Base-by-base conservation (phyloP, 1,140 invertebrate genomes). In the Drosophila serrata region DNA sequence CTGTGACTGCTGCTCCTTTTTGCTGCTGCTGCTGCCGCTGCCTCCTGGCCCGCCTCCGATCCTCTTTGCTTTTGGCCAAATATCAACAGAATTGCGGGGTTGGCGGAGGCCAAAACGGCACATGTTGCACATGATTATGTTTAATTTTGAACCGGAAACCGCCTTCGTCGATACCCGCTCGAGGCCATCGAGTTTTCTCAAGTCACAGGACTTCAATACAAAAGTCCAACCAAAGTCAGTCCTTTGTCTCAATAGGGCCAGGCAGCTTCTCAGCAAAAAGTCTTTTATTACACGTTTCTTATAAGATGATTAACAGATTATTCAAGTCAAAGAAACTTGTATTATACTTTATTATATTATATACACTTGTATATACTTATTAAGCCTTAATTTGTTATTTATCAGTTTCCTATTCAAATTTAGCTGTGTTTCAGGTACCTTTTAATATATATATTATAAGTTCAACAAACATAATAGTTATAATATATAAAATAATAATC, bases 51-150 rank as follows among this genome's bases (percentile, higher is more conserved):
- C 2, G 1, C 31, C 31, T 40, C 6, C 27, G 24, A n/a, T 61
- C 62, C 56, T 63, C 43, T 22, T 22, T 51, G 51, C 60, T 53
- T 75, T 59, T 76, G 64, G 55, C 40, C 73, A 76, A 76, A 77
- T 76, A 77, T 77, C 73, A 76, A 77, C 67, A 77, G 74, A 48
- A 43, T n/a, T 19, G 31, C 57, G 29, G 40, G 29, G n/a, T n/a
- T 13, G 22, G 19, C 45, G 17, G n/a, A 22, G 35, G 35, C 19
- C 35, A 19, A 43, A 22, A n/a, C 45, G 35, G 61, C 62, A 43
- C 69, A 73, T 72, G 53, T 72, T 59, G 67, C 53, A 59, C 69
- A 72, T 73, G 69, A 73, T 73, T 73, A 73, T 73, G 69, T 73
- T 73, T 73, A 72, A 73, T 73, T 72, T 73, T 43, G 27, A 72